Evolutionary conservation across 1,140 invertebrate genomes (phyloP).

Genomic region (Diuraphis noxia): DNA sequence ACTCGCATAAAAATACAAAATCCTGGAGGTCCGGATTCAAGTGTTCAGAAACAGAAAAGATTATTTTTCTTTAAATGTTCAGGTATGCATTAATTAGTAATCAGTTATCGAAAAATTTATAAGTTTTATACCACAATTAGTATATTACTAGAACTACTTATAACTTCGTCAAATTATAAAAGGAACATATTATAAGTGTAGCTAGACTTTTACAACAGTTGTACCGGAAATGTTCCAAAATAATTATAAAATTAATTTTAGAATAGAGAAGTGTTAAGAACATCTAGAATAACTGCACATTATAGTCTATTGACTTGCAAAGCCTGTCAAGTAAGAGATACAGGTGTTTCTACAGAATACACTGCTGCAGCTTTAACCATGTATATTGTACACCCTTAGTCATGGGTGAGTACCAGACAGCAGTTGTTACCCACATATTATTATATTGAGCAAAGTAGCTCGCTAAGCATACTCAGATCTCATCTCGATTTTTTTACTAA

Average conservation of each 20-base stretch:
- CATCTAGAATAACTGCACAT: not conserved
- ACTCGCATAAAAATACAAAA: constrained; percentile 59
- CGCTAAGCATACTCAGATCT: not conserved
- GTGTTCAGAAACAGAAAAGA: constrained; percentile 61
- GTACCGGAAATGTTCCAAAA: not conserved
- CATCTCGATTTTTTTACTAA: not conserved
- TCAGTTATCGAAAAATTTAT: too few species aligned
- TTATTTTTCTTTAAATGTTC: constrained; percentile 61
- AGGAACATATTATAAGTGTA: not conserved
- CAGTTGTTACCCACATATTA: not conserved
- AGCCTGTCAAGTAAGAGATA: not conserved
- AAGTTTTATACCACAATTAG: too few species aligned
- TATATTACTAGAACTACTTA: too few species aligned
- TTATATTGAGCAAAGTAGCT: not conserved
- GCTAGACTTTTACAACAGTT: not conserved
- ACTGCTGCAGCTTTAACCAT: not conserved
- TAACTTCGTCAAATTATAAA: not conserved
- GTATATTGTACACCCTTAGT: not conserved
- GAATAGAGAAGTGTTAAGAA: not conserved
- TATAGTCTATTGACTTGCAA: not conserved
- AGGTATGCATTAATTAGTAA: constrained; percentile 57
- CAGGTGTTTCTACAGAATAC: not conserved
- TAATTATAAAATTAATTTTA: not conserved
- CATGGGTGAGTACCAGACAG: too few species aligned
- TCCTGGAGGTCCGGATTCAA: constrained; percentile 56